Evolutionary conservation across 2,797 vertebrate genomes (phyloP).

Genomic region (Alcedo atthis): DNA sequence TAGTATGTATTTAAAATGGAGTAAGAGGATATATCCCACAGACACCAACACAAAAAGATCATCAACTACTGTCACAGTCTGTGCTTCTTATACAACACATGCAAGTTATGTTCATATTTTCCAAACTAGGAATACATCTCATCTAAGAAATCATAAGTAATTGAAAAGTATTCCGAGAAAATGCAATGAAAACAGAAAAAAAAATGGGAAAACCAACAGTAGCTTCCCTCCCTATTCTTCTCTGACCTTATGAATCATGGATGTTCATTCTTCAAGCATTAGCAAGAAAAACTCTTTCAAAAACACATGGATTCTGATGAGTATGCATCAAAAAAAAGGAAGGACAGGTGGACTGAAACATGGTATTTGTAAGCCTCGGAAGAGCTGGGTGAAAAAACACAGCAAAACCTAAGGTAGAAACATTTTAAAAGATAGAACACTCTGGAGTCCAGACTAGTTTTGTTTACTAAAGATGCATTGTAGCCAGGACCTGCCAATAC

Average conservation of each 20-base stretch:
- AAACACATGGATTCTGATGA: background rate
- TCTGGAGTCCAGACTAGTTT: background rate
- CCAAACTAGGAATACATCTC: no score
- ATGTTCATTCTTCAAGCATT: background rate
- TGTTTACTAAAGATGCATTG: background rate
- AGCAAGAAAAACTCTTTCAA: background rate
- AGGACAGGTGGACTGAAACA: background rate
- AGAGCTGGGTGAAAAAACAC: background rate
- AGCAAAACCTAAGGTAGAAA: background rate
- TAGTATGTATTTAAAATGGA: fast-evolving
- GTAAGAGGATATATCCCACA: background rate
- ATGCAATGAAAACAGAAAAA: background rate
- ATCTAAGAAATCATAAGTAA: no score
- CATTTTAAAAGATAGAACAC: background rate
- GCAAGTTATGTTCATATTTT: no score
- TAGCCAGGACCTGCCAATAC: background rate
- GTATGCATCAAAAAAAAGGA: background rate
- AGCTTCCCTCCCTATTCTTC: background rate
- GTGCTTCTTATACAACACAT: background rate
- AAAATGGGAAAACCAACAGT: background rate
- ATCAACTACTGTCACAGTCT: background rate
- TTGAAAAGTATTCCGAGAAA: background rate
- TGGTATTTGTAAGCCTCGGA: background rate
- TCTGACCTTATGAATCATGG: background rate
- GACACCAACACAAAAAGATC: background rate